These are phyloP conservation scores for Cladorhizidae sp. DNA, from an alignment of 37 sponge, comb jelly and placozoan genomes.

Conservation along the genomic window DNA sequence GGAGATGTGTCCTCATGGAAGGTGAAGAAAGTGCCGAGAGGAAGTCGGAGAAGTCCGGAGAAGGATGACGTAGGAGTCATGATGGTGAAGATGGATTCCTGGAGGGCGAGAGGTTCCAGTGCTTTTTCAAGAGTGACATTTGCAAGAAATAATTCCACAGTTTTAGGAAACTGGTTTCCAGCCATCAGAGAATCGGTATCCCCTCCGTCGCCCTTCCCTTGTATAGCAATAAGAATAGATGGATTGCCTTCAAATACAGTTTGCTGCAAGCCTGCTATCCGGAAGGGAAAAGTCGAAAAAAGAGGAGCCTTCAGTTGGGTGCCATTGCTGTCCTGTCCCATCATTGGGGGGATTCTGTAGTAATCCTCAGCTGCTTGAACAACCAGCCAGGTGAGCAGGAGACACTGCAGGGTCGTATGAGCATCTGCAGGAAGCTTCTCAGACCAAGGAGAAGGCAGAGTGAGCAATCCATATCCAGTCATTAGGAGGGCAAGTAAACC, in stretches of 20 bases:
- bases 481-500: slow-evolving; percentile 40
- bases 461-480: slow-evolving; percentile 17
- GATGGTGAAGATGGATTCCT: not conserved
- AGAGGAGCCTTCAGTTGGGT: not conserved
- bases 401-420: not conserved
- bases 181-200: not conserved
- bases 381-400: slow-evolving; percentile 52
- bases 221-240: slow-evolving; percentile 29
- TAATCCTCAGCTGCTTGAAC: not conserved
- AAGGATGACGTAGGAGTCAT: not conserved
- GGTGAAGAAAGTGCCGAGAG: slow-evolving; percentile 22
- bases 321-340: not conserved
- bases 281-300: slow-evolving; percentile 14
- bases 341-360: not conserved
- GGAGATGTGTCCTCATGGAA: slow-evolving; percentile 39
- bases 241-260: slow-evolving; percentile 31
- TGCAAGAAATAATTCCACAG: not conserved
- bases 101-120: not conserved
- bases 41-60: not conserved
- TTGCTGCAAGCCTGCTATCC: slow-evolving; percentile 36
- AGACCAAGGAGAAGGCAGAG: not conserved
- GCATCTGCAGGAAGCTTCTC: not conserved
- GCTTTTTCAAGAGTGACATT: too few species aligned
- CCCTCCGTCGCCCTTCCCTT: not conserved
- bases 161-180: not conserved